Percentiles rank a stretch among this genome's conserved stretches.
Evolutionary conservation across 92 coral and sea anemone genomes (phyloP).

Genomic region (Paragorgia papillata): DNA sequence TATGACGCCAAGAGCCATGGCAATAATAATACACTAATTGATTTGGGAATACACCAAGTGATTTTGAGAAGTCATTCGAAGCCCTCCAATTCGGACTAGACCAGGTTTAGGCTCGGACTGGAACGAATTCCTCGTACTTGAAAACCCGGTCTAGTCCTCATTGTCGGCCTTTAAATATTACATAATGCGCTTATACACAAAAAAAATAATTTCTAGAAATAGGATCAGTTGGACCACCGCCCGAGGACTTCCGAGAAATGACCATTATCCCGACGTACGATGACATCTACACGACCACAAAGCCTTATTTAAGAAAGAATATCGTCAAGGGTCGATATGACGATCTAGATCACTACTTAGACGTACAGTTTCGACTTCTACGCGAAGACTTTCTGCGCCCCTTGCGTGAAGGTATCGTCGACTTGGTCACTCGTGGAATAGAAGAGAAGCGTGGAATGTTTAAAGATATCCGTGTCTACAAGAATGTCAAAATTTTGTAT

Average conservation of each 20-base stretch:
- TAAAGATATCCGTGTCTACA: constrained; percentile 85
- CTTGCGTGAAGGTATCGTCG: constrained; percentile 75
- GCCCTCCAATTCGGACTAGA: too few relatives aligned
- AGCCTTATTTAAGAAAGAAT: constrained; percentile 77
- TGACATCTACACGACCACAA: constrained; percentile 60
- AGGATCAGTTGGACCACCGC: constrained; percentile 57
- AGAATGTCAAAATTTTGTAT: constrained; percentile 62
- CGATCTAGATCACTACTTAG: constrained; percentile 78
- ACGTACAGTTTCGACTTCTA: constrained; percentile 91
- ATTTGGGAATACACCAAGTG: too few relatives aligned
- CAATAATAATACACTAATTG: too few relatives aligned
- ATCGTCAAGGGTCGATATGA: constrained; percentile 74
- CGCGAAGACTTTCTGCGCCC: constrained; percentile 93
- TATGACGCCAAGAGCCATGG: too few relatives aligned
- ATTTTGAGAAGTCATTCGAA: too few relatives aligned
- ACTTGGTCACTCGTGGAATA: constrained; percentile 52
- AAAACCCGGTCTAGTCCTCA: too few relatives aligned
- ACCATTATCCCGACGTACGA: constrained; percentile 75
- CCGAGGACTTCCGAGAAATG: constrained; percentile 79
- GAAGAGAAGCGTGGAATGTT: constrained; percentile 45
- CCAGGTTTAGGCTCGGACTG: too few relatives aligned
- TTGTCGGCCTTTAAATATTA: too few relatives aligned
- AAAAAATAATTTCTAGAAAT: too few relatives aligned
- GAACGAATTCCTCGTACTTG: too few relatives aligned
- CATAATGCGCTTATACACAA: too few relatives aligned